phyloP scores from a whole-genome alignment of 2,797 vertebrate genomes.

The Notolepis coatsorum region DNA sequence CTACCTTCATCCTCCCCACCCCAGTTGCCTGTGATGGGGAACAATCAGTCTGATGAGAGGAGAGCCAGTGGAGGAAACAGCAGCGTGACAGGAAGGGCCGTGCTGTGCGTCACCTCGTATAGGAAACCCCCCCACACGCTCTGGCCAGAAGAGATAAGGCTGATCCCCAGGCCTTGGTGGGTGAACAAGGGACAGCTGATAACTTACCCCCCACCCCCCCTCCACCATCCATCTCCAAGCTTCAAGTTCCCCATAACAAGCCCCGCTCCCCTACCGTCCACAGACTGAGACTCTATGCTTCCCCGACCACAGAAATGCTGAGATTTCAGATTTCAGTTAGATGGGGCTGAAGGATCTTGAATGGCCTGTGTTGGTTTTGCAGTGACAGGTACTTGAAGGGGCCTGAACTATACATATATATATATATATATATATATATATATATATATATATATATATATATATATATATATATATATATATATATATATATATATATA shows the following conservation, averaged over 20 bases:
- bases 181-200: constrained; percentile 77
- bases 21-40: constrained; percentile 69
- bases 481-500: too few species aligned
- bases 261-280: background rate
- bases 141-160: constrained; percentile 90
- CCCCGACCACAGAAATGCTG: constrained; percentile 21
- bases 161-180: constrained; percentile 77
- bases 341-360: constrained; percentile 64
- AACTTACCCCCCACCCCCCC: constrained; percentile 52
- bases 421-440: too few species aligned
- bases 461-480: too few species aligned
- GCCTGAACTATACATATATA: constrained; percentile 53
- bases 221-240: constrained; percentile 18
- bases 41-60: constrained; percentile 84
- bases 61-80: constrained; percentile 83
- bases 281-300: constrained; percentile 7
- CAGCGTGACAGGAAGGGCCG: constrained; percentile 86
- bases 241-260: constrained; percentile 17
- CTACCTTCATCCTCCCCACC: background rate
- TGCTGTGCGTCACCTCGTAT: constrained; percentile 82
- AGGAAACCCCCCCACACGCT: constrained; percentile 82
- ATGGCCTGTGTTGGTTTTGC: constrained; percentile 50
- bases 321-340: too few species aligned
- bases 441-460: too few species aligned
- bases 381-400: constrained; percentile 62